Conservation (phyloP, 2,797 vertebrate species). For the Semaprochilodus insignis region DNA sequence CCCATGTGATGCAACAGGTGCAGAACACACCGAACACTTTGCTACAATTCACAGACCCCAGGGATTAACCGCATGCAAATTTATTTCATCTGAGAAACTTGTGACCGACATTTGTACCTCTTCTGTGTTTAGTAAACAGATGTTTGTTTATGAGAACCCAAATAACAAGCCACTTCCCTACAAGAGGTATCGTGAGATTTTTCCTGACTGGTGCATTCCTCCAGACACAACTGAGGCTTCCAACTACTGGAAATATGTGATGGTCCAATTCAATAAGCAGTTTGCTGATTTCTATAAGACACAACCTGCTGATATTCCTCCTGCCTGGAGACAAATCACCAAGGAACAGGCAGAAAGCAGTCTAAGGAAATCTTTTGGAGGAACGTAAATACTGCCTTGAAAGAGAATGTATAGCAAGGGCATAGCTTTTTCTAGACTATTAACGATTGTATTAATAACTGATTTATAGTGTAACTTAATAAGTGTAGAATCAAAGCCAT, state of each 20-base stretch:
- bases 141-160: neutral
- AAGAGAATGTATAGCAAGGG: no score
- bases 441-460: no score
- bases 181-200: conserved; percentile 62
- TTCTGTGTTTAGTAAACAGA: fast-evolving
- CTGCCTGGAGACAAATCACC: conserved; percentile 40
- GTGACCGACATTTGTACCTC: conserved; percentile 38
- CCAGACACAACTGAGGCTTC: conserved; percentile 10
- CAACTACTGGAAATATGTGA: conserved; percentile 80
- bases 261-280: conserved; percentile 61
- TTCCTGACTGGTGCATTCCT: conserved; percentile 45
- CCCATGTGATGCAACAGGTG: conserved; percentile 57
- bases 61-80: neutral
- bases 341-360: conserved; percentile 58
- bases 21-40: conserved; percentile 51
- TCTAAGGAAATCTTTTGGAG: conserved; percentile 59
- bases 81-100: fast-evolving
- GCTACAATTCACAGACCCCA: conserved; percentile 52
- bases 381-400: neutral
- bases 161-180: neutral
- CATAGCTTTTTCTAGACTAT: neutral
- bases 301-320: conserved; percentile 62
- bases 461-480: no score
- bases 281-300: conserved; percentile 65
- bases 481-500: no score